Percentiles rank a stretch among this genome's conserved stretches.
Conservation (phyloP, 2,888 invertebrate genomes). For the Heteromurus nitidus region DNA sequence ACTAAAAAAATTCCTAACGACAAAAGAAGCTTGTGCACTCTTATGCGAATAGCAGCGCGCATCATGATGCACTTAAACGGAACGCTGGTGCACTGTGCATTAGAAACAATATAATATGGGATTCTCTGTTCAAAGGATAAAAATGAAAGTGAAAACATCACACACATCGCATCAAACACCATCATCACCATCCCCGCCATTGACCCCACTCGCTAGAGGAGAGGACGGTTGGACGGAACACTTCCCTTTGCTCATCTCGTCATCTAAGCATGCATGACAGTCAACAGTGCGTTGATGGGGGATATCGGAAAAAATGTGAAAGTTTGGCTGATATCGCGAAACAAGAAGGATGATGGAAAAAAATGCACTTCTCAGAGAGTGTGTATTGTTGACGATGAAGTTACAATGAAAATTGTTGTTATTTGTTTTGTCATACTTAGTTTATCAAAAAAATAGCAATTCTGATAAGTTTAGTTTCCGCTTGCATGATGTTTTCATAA, state of each 20-base stretch:
- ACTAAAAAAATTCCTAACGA: too few relatives aligned
- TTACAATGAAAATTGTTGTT: not conserved
- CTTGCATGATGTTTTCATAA: too few relatives aligned
- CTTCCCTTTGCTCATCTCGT: slow-evolving; percentile 53
- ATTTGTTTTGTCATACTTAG: not conserved
- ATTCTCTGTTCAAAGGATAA: slow-evolving; percentile 37
- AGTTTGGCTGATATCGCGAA: slow-evolving; percentile 36
- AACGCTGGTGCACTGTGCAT: too few relatives aligned
- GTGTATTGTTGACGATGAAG: too few relatives aligned
- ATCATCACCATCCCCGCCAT: slow-evolving; percentile 8
- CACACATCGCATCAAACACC: slow-evolving; percentile 26
- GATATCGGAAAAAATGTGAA: slow-evolving; percentile 62
- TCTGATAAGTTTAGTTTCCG: not conserved
- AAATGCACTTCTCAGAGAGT: not conserved
- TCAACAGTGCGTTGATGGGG: too few relatives aligned
- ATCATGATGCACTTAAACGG: too few relatives aligned
- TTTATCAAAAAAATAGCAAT: not conserved
- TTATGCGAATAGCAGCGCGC: too few relatives aligned
- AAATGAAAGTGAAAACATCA: slow-evolving; percentile 58
- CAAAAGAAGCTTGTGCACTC: too few relatives aligned
- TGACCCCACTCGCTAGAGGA: not conserved
- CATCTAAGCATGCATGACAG: slow-evolving; percentile 62
- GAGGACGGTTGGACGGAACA: slow-evolving; percentile 20
- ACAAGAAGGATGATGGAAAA: slow-evolving; percentile 3
- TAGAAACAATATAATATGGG: slow-evolving; percentile 34